Base-by-base conservation (phyloP, 1,140 invertebrate genomes). In the Linepithema humile region DNA sequence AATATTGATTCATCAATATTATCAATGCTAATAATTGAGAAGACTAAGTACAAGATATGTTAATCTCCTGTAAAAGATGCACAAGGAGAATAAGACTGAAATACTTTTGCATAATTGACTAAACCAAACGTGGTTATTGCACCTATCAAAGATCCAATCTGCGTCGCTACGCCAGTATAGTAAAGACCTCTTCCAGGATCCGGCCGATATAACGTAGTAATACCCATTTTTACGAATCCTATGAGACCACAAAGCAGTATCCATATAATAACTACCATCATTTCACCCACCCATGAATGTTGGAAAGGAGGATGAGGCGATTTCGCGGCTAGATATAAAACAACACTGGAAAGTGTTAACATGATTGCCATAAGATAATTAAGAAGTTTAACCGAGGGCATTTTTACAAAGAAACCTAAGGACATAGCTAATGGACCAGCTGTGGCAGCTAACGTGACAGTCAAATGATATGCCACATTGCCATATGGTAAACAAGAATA, bases 401-500 rank as follows among this genome's bases (percentile, higher is more conserved):
- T 95, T 75, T 96, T 96, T 48, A 97, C 89, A 92, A 98, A 96
- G 90, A 98, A 97, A 62, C 97, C 97, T 35, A 97, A 88, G 86
- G 98, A 96, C 94, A 98, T 98, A 26, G 97, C 97, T 20, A 96
- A 90, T 3, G 98, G 98, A 93, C 97, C 97, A 40, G 98, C 97
- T 94, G 98, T 97, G 15, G 96, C 96, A n/a, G 96, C 96, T 38
- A 99, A 93, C 2, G 97, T 97, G 15, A 97, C 97, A 7, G 97
- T 95, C 88, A 98, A 95, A 93, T 98, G 98, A 94, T 98, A 99
- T 0, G 97, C 96, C 10, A 95, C 91, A 85, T 96, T 96, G 2
- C 98, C 98, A 91, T 99, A 99, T 0, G 98, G 98, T 70, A 98
- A 94, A 93, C 97, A 97, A 0, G 98, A 98, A 92, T 97, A 99